A percentile compares a stretch with the other conserved stretches of the same genome.
Evolutionary conservation across 1,140 invertebrate species (phyloP).

Genomic region (Drosophila rhopaloa): DNA sequence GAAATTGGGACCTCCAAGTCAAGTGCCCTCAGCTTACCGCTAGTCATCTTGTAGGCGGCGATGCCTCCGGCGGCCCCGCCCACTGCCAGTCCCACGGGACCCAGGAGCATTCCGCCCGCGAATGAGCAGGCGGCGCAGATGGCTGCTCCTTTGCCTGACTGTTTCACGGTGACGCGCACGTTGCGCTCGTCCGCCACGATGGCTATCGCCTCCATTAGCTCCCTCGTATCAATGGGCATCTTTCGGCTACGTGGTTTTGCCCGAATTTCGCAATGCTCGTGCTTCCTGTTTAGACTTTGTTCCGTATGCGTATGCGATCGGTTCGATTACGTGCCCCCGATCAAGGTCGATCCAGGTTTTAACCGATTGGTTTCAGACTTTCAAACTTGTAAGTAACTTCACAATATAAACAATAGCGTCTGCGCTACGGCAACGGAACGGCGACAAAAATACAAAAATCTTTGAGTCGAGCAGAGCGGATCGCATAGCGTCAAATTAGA

Average conservation of each 20-base stretch:
- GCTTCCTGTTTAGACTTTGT: constrained; percentile 36
- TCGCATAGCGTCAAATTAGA: constrained; percentile 1
- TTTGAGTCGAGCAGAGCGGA: too few relatives aligned
- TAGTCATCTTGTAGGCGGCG: constrained; percentile 75
- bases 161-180: constrained; percentile 72
- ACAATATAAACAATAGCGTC: constrained; percentile 18
- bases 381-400: not conserved
- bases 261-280: constrained; percentile 27
- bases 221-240: constrained; percentile 78
- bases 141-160: constrained; percentile 75
- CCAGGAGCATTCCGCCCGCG: constrained; percentile 71
- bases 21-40: constrained; percentile 41
- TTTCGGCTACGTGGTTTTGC: constrained; percentile 19
- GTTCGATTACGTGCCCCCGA: not conserved
- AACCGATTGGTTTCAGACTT: not conserved
- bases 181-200: constrained; percentile 74
- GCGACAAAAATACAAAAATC: not conserved
- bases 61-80: constrained; percentile 77
- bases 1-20: too few relatives aligned
- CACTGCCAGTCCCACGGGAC: constrained; percentile 74
- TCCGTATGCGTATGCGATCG: not conserved
- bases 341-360: not conserved
- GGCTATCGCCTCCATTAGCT: constrained; percentile 76
- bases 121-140: constrained; percentile 78
- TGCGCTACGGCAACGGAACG: not conserved